Conservation (phyloP, 1,140 invertebrate genomes). For the Thereuonema tuberculata region DNA sequence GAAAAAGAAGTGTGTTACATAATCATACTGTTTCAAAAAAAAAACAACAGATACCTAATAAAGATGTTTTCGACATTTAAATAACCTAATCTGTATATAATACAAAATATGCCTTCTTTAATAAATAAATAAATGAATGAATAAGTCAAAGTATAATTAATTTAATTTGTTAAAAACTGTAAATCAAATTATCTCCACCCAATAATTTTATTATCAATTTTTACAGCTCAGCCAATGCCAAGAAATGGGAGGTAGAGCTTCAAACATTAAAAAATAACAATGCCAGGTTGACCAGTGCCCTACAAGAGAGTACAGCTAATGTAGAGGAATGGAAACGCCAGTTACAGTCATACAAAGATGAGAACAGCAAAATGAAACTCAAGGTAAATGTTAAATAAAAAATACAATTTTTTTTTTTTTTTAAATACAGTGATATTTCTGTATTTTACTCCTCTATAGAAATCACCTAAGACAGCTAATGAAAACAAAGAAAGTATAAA, state of each 20-base stretch:
- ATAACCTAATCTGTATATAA: no score
- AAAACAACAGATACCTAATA: no score
- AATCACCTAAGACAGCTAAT: background rate
- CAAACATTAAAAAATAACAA: constrained; percentile 94
- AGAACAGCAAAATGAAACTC: constrained; percentile 76
- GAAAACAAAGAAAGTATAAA: background rate
- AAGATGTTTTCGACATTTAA: no score
- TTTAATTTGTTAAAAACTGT: no score
- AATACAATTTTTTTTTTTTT: background rate
- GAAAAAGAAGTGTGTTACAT: no score
- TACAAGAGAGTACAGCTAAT: constrained; percentile 94
- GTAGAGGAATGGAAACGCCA: constrained; percentile 98
- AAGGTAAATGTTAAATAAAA: constrained; percentile 30
- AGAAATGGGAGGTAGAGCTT: constrained; percentile 96
- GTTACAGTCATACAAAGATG: constrained; percentile 87
- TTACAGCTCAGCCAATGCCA: constrained; percentile 83
- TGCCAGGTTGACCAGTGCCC: constrained; percentile 76
- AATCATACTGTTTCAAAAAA: no score
- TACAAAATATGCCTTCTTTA: no score
- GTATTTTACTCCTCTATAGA: background rate
- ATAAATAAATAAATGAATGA: no score
- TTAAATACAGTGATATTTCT: no score
- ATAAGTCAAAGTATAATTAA: no score
- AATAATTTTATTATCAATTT: constrained; percentile 10
- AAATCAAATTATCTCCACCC: no score